Evolutionary conservation across 1,140 invertebrate species (phyloP).

Genomic region (Bombus confusus): DNA sequence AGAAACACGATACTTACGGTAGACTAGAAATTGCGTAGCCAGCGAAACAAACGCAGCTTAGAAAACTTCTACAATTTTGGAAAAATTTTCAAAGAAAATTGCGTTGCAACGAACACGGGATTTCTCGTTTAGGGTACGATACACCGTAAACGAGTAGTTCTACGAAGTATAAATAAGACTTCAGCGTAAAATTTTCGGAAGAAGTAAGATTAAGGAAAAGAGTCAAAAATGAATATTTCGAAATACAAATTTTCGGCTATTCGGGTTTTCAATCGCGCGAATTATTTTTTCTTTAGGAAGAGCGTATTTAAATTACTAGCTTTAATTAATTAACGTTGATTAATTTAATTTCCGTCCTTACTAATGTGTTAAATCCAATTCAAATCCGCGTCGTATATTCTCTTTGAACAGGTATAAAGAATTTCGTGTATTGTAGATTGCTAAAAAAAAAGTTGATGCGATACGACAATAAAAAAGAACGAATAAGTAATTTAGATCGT

Average conservation of each 20-base stretch:
- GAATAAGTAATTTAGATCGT: neutral
- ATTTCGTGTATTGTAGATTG: neutral
- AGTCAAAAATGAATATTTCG: neutral
- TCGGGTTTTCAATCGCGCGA: too few species aligned
- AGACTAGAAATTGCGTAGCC: neutral
- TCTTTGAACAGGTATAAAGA: too few species aligned
- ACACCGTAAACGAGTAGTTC: neutral
- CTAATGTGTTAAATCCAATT: neutral
- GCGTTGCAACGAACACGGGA: neutral
- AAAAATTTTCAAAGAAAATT: neutral
- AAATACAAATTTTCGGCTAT: neutral
- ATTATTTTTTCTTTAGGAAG: too few species aligned
- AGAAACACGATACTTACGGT: neutral
- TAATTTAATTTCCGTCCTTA: neutral
- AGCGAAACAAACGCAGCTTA: neutral
- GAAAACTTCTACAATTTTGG: neutral
- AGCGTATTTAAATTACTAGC: too few species aligned
- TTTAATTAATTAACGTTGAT: too few species aligned
- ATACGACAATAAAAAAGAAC: neutral
- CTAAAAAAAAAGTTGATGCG: fast-evolving
- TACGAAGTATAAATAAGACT: neutral
- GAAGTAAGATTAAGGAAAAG: fast-evolving
- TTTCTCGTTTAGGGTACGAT: neutral
- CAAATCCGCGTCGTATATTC: neutral
- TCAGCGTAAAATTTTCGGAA: neutral